phyloP scores from a whole-genome alignment of 1,140 invertebrate species.

The Lepidostoma basale region DNA sequence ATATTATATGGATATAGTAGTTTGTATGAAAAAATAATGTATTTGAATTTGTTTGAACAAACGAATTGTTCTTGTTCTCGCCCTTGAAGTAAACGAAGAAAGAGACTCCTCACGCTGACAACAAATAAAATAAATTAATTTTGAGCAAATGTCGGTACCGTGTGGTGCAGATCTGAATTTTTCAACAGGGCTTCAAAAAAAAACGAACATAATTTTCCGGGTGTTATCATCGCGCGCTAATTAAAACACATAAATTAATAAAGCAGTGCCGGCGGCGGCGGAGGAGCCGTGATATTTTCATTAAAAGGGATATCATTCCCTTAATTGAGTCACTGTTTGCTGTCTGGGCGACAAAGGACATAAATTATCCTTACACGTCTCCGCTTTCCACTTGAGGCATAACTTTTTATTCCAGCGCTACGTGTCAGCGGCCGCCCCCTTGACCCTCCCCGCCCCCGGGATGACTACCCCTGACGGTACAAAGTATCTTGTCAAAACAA shows the following conservation, averaged over 20 bases:
- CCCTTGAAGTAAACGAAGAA: background rate
- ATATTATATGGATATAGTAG: no score
- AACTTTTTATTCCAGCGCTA: conserved; percentile 42
- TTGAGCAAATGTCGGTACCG: conserved; percentile 1
- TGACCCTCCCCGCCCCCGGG: conserved; percentile 2
- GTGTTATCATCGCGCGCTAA: conserved; percentile 32
- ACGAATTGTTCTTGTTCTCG: no score
- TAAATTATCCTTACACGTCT: conserved; percentile 43
- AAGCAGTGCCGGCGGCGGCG: conserved; percentile 16
- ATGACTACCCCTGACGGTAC: conserved; percentile 15
- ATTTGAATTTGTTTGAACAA: no score
- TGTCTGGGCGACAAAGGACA: conserved; percentile 41
- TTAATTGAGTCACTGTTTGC: conserved; percentile 44
- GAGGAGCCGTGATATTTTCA: conserved; percentile 44
- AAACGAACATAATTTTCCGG: conserved; percentile 6
- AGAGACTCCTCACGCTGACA: background rate
- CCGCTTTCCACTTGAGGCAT: conserved; percentile 41
- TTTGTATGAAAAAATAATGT: no score
- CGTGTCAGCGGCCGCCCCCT: conserved; percentile 13
- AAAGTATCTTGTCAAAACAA: conserved; percentile 46
- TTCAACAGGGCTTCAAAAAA: conserved; percentile 8
- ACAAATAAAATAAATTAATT: no score
- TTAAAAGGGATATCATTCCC: conserved; percentile 42
- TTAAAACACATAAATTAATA: conserved; percentile 45
- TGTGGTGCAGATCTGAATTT: conserved; percentile 12